phyloP scores from a whole-genome alignment of 2,797 vertebrate species.

The Serranus cabrilla region DNA sequence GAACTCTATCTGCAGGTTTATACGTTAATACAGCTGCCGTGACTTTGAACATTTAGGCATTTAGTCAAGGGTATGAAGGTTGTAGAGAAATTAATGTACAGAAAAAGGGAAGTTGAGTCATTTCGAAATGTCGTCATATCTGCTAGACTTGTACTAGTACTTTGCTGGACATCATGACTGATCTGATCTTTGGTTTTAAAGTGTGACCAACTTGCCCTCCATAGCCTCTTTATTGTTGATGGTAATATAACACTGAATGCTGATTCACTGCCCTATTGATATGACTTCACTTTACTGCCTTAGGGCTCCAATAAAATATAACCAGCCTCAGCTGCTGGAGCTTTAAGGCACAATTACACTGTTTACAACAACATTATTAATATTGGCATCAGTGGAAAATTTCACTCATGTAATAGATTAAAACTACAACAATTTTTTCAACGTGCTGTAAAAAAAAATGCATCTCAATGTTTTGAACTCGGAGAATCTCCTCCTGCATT shows the following conservation, averaged over 20 bases:
- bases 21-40: not conserved
- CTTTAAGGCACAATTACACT: not conserved
- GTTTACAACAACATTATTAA: not conserved
- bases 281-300: not conserved
- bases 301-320: not conserved
- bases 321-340: not conserved
- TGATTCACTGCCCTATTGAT: not conserved
- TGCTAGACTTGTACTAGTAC: not conserved
- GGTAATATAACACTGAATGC: not conserved
- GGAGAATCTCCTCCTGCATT: not conserved
- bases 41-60: conserved; percentile 21
- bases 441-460: not conserved
- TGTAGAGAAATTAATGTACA: conserved; percentile 23
- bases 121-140: not conserved
- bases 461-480: not conserved
- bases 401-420: not conserved
- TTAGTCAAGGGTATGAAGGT: conserved; percentile 51
- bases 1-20: conserved; percentile 43
- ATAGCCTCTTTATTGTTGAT: not conserved
- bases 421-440: not conserved
- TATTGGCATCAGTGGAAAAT: not conserved
- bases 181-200: not conserved
- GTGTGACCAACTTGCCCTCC: not conserved
- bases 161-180: not conserved
- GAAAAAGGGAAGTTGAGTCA: conserved; percentile 11